A percentile compares a stretch with the other conserved stretches of the same genome.
Evolutionary conservation across 2,797 vertebrate genomes (phyloP).

Genomic region (Xenops minutus): DNA sequence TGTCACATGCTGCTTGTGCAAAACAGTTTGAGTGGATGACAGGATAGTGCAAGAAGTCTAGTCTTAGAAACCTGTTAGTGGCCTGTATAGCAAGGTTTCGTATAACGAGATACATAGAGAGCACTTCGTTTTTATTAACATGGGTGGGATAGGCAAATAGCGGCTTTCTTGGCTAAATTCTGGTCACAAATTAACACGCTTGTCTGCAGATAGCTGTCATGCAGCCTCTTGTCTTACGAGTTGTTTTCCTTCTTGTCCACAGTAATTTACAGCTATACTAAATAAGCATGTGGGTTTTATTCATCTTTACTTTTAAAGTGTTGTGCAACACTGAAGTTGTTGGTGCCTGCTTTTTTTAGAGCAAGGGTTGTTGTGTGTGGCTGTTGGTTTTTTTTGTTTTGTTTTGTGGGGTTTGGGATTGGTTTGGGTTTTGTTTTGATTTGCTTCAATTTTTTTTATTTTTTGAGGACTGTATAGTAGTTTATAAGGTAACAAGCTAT

Average conservation of each 20-base stretch:
- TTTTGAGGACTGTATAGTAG: neutral
- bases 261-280: neutral
- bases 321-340: neutral
- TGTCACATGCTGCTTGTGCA: neutral
- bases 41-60: neutral
- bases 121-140: neutral
- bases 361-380: neutral
- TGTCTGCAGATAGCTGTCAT: neutral
- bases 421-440: too few species aligned
- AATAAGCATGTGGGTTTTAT: slow-evolving; percentile 1
- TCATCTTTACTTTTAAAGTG: neutral
- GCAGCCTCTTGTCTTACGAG: fast-evolving
- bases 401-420: neutral
- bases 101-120: fast-evolving
- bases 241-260: neutral
- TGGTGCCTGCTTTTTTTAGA: neutral
- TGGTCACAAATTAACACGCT: neutral
- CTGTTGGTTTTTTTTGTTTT: neutral
- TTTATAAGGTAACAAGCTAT: neutral
- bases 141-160: neutral
- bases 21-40: neutral
- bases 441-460: neutral
- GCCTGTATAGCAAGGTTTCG: fast-evolving
- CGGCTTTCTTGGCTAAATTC: neutral
- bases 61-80: neutral